These are phyloP conservation scores for Schizaphis graminum DNA, from an alignment of 2,888 invertebrate species.

Conservation along the genomic window DNA sequence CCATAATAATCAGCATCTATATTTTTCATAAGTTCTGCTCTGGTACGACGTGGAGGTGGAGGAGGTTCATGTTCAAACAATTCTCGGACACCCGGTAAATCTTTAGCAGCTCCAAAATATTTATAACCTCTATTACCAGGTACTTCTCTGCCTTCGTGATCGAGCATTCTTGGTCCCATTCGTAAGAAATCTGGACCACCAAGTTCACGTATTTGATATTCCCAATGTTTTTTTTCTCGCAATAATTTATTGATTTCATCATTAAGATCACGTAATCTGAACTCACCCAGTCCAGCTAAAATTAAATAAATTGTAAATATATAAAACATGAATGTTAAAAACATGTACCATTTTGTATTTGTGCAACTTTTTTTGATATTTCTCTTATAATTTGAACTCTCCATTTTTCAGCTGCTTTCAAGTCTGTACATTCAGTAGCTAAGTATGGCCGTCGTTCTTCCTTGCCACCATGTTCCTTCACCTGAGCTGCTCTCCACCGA, in stretches of 20 bases:
- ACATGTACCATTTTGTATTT: slow-evolving; percentile 92
- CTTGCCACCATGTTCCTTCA: slow-evolving; percentile 85
- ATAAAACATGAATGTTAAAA: neutral
- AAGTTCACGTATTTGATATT: slow-evolving; percentile 92
- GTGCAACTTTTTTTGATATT: slow-evolving; percentile 97
- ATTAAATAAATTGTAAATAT: slow-evolving; percentile 65
- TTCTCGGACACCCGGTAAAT: slow-evolving; percentile 97
- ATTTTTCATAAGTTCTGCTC: slow-evolving; percentile 97
- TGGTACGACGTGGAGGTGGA: slow-evolving; percentile 88
- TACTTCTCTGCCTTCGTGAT: slow-evolving; percentile 95
- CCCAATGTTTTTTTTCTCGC: slow-evolving; percentile 97
- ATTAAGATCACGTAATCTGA: slow-evolving; percentile 96
- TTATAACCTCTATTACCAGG: slow-evolving; percentile 98
- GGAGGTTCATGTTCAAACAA: slow-evolving; percentile 97
- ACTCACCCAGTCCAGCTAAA: slow-evolving; percentile 96
- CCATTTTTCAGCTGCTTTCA: slow-evolving; percentile 96
- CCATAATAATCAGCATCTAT: slow-evolving; percentile 99
- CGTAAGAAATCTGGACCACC: slow-evolving; percentile 95
- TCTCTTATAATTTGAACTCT: slow-evolving; percentile 96
- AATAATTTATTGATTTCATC: slow-evolving; percentile 99
- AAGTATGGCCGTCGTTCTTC: slow-evolving; percentile 90
- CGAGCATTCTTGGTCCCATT: slow-evolving; percentile 92
- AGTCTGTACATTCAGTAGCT: slow-evolving; percentile 93
- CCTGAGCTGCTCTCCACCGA: slow-evolving; percentile 97
- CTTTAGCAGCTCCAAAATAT: slow-evolving; percentile 98